Conservation (phyloP, 2,888 invertebrate species). For the Cerastoderma edule region DNA sequence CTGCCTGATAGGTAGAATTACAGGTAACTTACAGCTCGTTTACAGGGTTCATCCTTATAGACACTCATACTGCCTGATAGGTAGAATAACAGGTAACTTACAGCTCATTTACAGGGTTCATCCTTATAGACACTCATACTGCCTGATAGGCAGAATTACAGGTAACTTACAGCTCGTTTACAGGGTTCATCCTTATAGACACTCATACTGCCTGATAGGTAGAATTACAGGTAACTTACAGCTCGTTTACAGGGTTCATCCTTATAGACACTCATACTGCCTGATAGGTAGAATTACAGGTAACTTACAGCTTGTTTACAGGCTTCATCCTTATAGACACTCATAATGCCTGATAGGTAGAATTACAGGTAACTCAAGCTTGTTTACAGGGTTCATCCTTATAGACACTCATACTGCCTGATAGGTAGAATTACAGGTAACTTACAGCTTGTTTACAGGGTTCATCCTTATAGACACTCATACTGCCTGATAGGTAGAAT, state of each 20-base stretch:
- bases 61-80: slow-evolving; percentile 91
- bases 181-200: slow-evolving; percentile 94
- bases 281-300: slow-evolving; percentile 91
- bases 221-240: slow-evolving; percentile 87
- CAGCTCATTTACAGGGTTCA: slow-evolving; percentile 91
- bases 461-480: slow-evolving; percentile 94
- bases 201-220: slow-evolving; percentile 90
- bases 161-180: slow-evolving; percentile 89
- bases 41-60: slow-evolving; percentile 93
- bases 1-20: slow-evolving; percentile 91
- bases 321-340: slow-evolving; percentile 93
- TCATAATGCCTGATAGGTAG: slow-evolving; percentile 91
- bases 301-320: slow-evolving; percentile 90
- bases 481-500: slow-evolving; percentile 90
- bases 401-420: slow-evolving; percentile 90
- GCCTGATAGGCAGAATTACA: slow-evolving; percentile 91
- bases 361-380: slow-evolving; percentile 88
- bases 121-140: slow-evolving; percentile 92
- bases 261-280: slow-evolving; percentile 91
- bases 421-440: slow-evolving; percentile 90
- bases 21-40: slow-evolving; percentile 89
- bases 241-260: slow-evolving; percentile 94
- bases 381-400: slow-evolving; percentile 94
- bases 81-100: slow-evolving; percentile 88
- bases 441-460: slow-evolving; percentile 89